Percentiles rank a stretch among this genome's conserved stretches.
These are phyloP conservation scores for Drosophila sp. DNA, from an alignment of 1,140 invertebrate species.

Conservation along the genomic window DNA sequence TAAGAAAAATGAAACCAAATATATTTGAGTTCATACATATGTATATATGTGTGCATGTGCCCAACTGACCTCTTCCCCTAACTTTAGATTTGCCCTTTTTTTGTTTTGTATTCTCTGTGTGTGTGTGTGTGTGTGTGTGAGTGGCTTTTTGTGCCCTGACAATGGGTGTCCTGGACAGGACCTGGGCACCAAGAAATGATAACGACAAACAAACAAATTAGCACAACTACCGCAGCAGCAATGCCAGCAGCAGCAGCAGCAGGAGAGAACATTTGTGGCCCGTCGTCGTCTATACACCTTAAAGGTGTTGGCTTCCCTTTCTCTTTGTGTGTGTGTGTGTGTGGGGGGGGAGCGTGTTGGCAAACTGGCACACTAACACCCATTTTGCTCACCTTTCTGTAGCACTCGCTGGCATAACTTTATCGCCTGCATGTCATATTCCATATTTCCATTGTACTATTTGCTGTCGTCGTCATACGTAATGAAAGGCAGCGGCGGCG, in stretches of 20 bases:
- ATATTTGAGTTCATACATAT: not conserved
- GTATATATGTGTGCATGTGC: not conserved
- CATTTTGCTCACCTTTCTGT: slow-evolving; percentile 61
- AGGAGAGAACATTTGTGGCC: slow-evolving; percentile 57
- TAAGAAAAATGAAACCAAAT: not conserved
- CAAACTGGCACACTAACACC: slow-evolving; percentile 65
- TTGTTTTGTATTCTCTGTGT: slow-evolving; percentile 19
- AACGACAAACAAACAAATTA: slow-evolving; percentile 80
- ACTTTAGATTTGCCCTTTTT: slow-evolving; percentile 25
- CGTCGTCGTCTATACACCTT: slow-evolving; percentile 7
- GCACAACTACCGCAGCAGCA: slow-evolving; percentile 77
- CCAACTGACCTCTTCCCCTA: slow-evolving; percentile 17
- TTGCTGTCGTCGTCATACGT: slow-evolving; percentile 79
- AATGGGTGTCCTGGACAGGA: slow-evolving; percentile 65
- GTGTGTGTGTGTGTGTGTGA: slow-evolving; percentile 32
- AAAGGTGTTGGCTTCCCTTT: slow-evolving; percentile 44
- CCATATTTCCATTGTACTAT: slow-evolving; percentile 74
- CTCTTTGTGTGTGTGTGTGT: slow-evolving; percentile 6
- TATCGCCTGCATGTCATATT: slow-evolving; percentile 80
- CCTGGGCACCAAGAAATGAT: slow-evolving; percentile 63
- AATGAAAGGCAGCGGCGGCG: slow-evolving; percentile 66
- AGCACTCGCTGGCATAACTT: slow-evolving; percentile 67
- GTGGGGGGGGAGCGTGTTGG: slow-evolving; percentile 23
- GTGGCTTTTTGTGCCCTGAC: slow-evolving; percentile 53
- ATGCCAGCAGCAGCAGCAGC: not conserved